phyloP scores from a whole-genome alignment of 2,888 invertebrate species.

The Sesamia inferens region DNA sequence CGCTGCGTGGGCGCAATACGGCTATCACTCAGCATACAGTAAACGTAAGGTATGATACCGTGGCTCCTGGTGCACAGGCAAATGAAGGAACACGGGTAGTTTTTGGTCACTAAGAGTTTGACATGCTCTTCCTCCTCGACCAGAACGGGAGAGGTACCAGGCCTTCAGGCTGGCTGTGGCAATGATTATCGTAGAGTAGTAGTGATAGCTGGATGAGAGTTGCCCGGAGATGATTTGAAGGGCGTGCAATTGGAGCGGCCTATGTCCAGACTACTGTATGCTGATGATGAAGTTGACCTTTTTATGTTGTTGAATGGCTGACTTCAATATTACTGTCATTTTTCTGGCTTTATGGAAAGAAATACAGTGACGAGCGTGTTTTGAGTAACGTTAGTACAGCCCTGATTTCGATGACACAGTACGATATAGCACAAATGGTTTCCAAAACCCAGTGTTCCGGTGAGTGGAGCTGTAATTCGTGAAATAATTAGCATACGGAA shows the following conservation, averaged over 20 bases:
- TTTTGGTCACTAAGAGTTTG: too few species aligned
- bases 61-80: too few species aligned
- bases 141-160: too few species aligned
- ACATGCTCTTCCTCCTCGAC: too few species aligned
- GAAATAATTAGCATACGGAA: constrained; percentile 64
- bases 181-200: too few species aligned
- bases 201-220: not conserved
- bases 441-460: constrained; percentile 39
- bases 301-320: not conserved
- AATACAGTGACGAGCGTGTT: not conserved
- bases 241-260: not conserved
- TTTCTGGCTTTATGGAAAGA: not conserved
- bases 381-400: not conserved
- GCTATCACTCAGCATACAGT: too few species aligned
- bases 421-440: constrained; percentile 27
- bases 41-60: not conserved
- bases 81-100: too few species aligned
- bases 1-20: too few species aligned
- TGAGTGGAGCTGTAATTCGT: constrained; percentile 49
- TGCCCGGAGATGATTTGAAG: not conserved
- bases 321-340: not conserved
- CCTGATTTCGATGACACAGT: constrained; percentile 13
- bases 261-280: too few species aligned
- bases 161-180: too few species aligned
- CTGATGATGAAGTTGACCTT: not conserved